Conservation (phyloP, 2,113 vertebrate genomes). For the Ptilonorhynchus violaceus region DNA sequence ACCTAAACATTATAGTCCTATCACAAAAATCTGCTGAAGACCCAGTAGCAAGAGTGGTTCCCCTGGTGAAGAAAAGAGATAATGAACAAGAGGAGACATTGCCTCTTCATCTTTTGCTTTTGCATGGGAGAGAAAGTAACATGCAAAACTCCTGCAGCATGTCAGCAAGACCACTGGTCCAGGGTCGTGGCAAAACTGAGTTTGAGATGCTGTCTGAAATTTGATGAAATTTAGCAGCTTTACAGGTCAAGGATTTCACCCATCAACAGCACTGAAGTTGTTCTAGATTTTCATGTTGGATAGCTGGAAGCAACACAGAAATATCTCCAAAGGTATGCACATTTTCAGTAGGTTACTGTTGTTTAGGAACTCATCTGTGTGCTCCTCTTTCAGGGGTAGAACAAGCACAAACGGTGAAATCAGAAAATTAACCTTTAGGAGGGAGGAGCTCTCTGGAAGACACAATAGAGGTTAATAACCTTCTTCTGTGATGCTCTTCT, state of each 20-base stretch:
- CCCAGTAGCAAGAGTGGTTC: neutral
- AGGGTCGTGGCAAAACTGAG: neutral
- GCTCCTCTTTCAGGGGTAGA: neutral
- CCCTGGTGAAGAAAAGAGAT: neutral
- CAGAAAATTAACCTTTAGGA: neutral
- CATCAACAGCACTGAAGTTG: neutral
- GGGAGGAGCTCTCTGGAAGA: neutral
- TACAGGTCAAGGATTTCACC: neutral
- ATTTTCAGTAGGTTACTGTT: slow-evolving; percentile 5
- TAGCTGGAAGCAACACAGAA: neutral
- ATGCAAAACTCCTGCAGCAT: neutral
- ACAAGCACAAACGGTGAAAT: neutral
- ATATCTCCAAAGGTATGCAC: neutral
- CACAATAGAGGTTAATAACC: neutral
- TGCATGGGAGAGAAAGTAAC: neutral
- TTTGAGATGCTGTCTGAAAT: neutral
- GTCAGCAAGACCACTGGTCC: neutral
- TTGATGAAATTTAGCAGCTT: neutral
- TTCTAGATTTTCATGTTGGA: neutral
- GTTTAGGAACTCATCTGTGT: neutral
- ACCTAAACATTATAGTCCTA: neutral
- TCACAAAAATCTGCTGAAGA: neutral
- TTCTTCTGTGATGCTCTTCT: neutral
- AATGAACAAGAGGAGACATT: neutral
- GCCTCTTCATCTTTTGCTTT: neutral